Conservation (phyloP, 2,113 vertebrate genomes). For the human (Homo sapiens) region DNA sequence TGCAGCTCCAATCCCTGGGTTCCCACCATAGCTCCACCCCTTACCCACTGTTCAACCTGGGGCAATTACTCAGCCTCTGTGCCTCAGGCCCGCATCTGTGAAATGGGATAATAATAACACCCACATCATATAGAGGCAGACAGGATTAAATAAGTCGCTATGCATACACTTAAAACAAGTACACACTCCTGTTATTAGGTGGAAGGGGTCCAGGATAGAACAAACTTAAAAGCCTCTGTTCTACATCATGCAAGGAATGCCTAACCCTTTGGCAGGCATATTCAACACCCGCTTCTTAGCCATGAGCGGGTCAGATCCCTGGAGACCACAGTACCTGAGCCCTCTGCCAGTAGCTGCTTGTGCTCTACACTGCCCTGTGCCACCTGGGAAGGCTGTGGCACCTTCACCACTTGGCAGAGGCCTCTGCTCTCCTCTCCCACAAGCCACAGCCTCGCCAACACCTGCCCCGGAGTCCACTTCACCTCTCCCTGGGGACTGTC, state of each 20-base stretch:
- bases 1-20: neutral
- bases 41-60: no score
- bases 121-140: neutral
- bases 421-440: neutral
- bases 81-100: neutral
- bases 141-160: neutral
- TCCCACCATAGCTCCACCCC: neutral
- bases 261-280: fast-evolving
- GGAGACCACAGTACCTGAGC: neutral
- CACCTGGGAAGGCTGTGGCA: no score
- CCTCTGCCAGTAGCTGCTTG: neutral
- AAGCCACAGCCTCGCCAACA: neutral
- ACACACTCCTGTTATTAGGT: neutral
- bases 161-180: fast-evolving
- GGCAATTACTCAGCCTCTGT: neutral
- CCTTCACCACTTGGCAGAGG: neutral
- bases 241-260: neutral
- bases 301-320: no score
- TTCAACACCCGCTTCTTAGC: neutral
- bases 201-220: neutral
- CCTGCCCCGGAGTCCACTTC: neutral
- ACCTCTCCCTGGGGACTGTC: neutral
- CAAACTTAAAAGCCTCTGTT: neutral
- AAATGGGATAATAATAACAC: neutral
- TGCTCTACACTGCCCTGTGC: neutral